A percentile compares a stretch with the other conserved stretches of the same genome.
phyloP scores from a whole-genome alignment of 2,113 vertebrate genomes.

The Alligator mississippiensis region DNA sequence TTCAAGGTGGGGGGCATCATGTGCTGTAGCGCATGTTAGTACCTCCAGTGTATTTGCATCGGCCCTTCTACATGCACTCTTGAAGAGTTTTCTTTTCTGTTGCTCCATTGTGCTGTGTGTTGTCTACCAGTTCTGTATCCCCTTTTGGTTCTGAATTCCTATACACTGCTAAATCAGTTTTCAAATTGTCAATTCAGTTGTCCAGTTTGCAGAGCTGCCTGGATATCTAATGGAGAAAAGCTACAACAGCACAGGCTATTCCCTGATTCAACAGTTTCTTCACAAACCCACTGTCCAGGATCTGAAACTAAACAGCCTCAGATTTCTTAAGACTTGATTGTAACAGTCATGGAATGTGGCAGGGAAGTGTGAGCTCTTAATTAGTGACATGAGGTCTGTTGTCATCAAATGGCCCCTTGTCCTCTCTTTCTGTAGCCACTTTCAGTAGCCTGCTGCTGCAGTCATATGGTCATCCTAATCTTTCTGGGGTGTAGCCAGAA shows the following conservation, averaged over 20 bases:
- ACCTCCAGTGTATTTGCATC: neutral
- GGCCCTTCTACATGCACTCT: neutral
- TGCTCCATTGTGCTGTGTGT: neutral
- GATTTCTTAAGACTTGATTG: neutral
- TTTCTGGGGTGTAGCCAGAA: too few species aligned
- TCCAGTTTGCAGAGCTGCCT: neutral
- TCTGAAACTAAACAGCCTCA: neutral
- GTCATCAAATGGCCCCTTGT: neutral
- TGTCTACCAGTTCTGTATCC: neutral
- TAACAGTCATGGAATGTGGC: neutral
- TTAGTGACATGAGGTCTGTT: neutral
- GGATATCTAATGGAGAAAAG: neutral
- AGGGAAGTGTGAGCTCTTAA: neutral
- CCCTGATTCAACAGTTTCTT: neutral
- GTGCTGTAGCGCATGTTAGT: neutral
- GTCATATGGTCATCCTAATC: neutral
- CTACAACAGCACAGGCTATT: neutral
- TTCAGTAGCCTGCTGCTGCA: neutral
- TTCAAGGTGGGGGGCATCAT: neutral
- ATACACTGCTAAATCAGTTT: neutral
- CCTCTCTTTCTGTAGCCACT: neutral
- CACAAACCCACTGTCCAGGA: neutral
- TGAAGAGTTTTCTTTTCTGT: neutral
- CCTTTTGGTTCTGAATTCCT: neutral
- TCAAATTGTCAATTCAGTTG: neutral